A percentile compares a stretch with the other conserved stretches of the same genome.
Evolutionary conservation across 1,140 invertebrate genomes (phyloP).

Genomic region (Dendroctonus ponderosae): DNA sequence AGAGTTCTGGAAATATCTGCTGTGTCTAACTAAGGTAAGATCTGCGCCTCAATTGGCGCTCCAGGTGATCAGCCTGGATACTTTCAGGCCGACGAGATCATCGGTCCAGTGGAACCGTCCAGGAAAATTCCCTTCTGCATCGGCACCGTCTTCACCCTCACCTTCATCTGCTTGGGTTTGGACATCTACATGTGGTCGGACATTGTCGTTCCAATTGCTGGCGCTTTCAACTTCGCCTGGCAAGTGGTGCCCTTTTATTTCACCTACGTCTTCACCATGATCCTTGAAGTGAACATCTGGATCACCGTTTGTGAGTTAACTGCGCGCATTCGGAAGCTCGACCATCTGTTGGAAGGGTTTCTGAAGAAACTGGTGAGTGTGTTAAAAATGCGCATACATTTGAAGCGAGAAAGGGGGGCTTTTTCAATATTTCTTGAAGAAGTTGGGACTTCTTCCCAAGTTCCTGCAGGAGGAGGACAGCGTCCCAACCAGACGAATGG

Average conservation of each 20-base stretch:
- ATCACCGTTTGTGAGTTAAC: slow-evolving; percentile 4
- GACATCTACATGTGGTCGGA: slow-evolving; percentile 24
- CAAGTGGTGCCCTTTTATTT: slow-evolving; percentile 23
- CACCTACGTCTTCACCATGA: slow-evolving; percentile 17
- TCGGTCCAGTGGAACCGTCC: not conserved
- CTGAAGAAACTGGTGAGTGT: not conserved
- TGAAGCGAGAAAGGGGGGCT: too few relatives aligned
- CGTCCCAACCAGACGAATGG: not conserved
- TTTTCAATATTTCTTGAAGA: too few relatives aligned
- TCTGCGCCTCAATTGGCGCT: not conserved
- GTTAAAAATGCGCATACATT: too few relatives aligned
- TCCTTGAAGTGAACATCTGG: slow-evolving; percentile 19
- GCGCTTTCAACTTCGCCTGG: slow-evolving; percentile 9
- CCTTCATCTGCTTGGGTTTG: slow-evolving; percentile 15
- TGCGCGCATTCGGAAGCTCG: not conserved
- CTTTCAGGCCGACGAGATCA: slow-evolving; percentile 13
- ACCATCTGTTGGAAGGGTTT: not conserved
- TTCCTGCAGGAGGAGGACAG: too few relatives aligned
- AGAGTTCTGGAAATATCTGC: slow-evolving; percentile 23
- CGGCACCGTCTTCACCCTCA: slow-evolving; percentile 2
- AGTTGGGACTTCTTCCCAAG: too few relatives aligned
- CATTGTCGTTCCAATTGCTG: slow-evolving; percentile 1
- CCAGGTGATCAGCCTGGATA: not conserved
- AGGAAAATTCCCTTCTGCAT: slow-evolving; percentile 8
- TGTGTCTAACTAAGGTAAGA: slow-evolving; percentile 10